Evolutionary conservation across 2,113 vertebrate species (phyloP).

Genomic region (Thunnus thynnus): DNA sequence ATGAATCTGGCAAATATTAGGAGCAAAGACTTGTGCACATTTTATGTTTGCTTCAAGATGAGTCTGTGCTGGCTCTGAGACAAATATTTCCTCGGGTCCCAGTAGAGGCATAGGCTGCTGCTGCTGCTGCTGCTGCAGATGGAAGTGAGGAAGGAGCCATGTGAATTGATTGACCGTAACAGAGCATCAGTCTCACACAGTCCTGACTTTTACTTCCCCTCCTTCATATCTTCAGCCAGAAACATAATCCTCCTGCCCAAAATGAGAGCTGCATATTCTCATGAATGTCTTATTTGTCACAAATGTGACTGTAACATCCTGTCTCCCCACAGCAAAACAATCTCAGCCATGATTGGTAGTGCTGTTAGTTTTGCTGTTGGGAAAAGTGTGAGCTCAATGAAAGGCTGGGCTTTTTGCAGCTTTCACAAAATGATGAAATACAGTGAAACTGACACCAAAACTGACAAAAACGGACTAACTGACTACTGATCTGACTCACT

Average conservation of each 20-base stretch:
- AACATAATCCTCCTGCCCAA: constrained; percentile 17
- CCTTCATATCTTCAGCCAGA: constrained; percentile 9
- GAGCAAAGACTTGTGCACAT: not conserved
- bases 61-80: constrained; percentile 2
- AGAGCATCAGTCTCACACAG: constrained; percentile 17
- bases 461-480: not conserved
- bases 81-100: constrained; percentile 14
- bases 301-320: constrained; percentile 4
- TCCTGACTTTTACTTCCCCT: constrained; percentile 17
- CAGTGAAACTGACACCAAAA: not conserved
- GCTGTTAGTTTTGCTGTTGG: not conserved
- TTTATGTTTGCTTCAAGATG: not conserved
- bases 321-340: constrained; percentile 1
- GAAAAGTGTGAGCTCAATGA: not conserved
- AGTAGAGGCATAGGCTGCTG: not conserved
- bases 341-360: not conserved
- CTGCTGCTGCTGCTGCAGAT: constrained; percentile 22
- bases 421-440: constrained; percentile 18
- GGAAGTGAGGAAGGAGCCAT: constrained; percentile 13
- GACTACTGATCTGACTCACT: constrained; percentile 15
- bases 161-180: constrained; percentile 8
- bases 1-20: constrained; percentile 7
- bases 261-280: not conserved
- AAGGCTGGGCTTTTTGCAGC: constrained; percentile 4
- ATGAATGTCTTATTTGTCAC: constrained; percentile 30